Evolutionary conservation across 2,113 vertebrate species (phyloP), one percentile per base, ranked within the genome.

Genomic region (Laterallus jamaicensis): DNA sequence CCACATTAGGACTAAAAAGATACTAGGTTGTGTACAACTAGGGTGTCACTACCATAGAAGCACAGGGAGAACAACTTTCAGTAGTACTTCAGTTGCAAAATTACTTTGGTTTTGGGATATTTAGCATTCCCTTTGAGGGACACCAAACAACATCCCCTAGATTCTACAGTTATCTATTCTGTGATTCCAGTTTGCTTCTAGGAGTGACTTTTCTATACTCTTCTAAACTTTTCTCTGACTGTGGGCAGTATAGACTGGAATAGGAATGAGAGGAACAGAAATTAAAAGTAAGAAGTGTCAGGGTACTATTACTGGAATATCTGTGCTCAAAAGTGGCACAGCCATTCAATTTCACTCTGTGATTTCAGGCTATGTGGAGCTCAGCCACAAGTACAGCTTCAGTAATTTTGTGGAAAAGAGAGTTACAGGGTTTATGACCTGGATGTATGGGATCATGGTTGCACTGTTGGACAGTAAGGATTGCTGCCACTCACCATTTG

Each of bases 301-400:
- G 11, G 12, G 54, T 32, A 55, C 9, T 25, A 40, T 59, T 64
- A 52, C 11, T 76, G 11, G 35, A 73, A 92, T 7, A 49, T 25
- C 8, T 79, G 11, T 4, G 3, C 10, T 42, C 20, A 76, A 26
- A 76, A 0, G 0, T 35, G 13, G 19, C 22, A 59, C 19, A 29
- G 20, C 2, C 32, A 20, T 56, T 10, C 16, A 44, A 71, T 7
- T 73, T 86, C n/a, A 29, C 6, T 19, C 9, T 19, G 4, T 42
- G 39, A 44, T 70, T 64, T 73, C 32, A 88, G 55, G n/a, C 29
- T 70, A 11, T 2, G 2, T 59, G 40, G 49, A 55, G 21, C 25
- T 76, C 19, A 71, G 8, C 3, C 52, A 28, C n/a, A 63, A 37
- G 18, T 11, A 44, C 22, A 70, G 11, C 10, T 62, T 75, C 40